Evolutionary conservation across 2,888 invertebrate genomes (phyloP), one percentile per base, ranked within the genome.

Genomic region (Aelia acuminata): DNA sequence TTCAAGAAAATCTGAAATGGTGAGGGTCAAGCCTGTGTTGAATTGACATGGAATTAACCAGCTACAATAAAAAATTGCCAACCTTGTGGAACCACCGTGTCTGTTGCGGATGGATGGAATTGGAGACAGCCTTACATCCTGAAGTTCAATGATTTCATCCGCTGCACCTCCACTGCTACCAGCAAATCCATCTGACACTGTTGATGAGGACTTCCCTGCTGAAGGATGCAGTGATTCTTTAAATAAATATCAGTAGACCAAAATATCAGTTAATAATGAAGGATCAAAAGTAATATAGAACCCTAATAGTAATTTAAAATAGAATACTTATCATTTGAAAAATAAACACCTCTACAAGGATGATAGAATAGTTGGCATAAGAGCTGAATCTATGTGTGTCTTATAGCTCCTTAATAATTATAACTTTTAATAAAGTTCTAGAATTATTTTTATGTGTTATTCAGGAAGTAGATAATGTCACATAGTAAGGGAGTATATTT

Each of bases 61-160:
- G 26, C 15, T 8, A 43, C n/a, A 80, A 80, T 2, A 43, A 13
- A 20, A 75, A 80, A 43, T 20, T n/a, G 43, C 8, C 84, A 18
- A 90, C 90, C 90, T 87, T 48, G 88, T 95, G 93, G 94, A 94
- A 91, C 95, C 95, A 90, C 95, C 95, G 90, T 96, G 94, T 85
- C 94, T 94, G 93, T 93, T 95, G 90, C 95, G 94, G 92, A 95
- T 95, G 91, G 95, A 97, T 91, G 96, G 96, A 93, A 97, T 95
- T 35, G 97, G 97, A 91, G 97, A 97, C 94, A 97, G 94, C 91
- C 96, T 94, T 70, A 97, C 94, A 92, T 98, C 98, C 92, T 98
- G 96, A 88, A 98, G 94, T 91, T 98, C 98, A 91, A 97, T 97
- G 91, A 98, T 97, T 92, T 97, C 97, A 91, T 96, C 95, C 18